Evolutionary conservation across 2,888 invertebrate species (phyloP).

Genomic region (Leucania comma): DNA sequence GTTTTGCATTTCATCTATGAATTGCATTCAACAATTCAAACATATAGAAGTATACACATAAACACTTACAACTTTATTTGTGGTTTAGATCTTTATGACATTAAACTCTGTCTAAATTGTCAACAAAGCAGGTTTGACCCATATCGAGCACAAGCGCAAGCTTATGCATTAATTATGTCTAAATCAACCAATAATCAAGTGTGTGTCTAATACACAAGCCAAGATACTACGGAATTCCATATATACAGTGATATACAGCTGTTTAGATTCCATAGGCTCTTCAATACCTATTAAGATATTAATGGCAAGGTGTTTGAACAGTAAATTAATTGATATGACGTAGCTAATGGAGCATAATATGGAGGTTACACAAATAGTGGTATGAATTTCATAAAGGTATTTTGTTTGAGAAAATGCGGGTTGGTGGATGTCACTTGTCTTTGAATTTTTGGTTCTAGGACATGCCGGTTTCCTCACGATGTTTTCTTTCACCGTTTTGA

Average conservation of each 20-base stretch:
- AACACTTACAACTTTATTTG: background rate
- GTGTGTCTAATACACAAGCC: background rate
- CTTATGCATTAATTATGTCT: constrained; percentile 26
- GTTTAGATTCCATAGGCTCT: constrained; percentile 12
- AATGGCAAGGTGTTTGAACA: constrained; percentile 40
- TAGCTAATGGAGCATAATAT: constrained; percentile 17
- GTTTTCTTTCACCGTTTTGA: too few species aligned
- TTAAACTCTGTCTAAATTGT: background rate
- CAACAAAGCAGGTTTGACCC: background rate
- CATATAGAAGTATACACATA: too few species aligned
- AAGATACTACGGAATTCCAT: background rate
- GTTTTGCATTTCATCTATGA: too few species aligned
- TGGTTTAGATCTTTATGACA: background rate
- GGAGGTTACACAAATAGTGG: background rate
- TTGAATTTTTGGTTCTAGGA: too few species aligned
- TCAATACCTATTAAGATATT: constrained; percentile 46
- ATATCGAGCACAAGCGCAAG: background rate
- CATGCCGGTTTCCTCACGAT: too few species aligned
- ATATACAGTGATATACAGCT: background rate
- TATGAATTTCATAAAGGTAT: constrained; percentile 12
- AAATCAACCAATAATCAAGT: constrained; percentile 15
- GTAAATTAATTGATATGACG: constrained; percentile 42
- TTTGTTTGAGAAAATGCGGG: background rate
- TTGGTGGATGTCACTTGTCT: too few species aligned
- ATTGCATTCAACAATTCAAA: too few species aligned